Evolutionary conservation across 23 tunicate species (phyloP), one percentile per base, ranked within the genome.

Genomic region (Styela clava): DNA sequence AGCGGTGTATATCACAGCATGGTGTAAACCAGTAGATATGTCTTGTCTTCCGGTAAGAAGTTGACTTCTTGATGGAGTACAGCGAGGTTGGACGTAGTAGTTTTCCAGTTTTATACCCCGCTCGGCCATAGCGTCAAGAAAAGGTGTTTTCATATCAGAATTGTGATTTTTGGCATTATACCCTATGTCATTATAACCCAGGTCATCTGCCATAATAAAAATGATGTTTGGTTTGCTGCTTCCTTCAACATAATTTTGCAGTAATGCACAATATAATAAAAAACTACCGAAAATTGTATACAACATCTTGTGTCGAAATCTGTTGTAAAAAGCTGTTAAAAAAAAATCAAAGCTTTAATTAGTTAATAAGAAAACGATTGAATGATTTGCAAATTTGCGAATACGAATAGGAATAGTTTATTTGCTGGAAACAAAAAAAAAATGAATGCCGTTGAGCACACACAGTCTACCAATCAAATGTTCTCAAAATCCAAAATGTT

Each of bases 11-110:
- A 88, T 88, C 1, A 83, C 83, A 26, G 33, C 64, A 69, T 88
- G 94, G 30, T 88, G 94, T 34, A 83, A 35, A 25, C 94, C 94
- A 19, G 94, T 88, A 69, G 78, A 87, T 31, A 88, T 88, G 62
- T 88, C 87, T 69, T 88, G 84, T 63, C 94, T 62, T 56, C 94
- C 94, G 63, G 83, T 78, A 73, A 88, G 33, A 7, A 88, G 76
- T 74, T 72, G 82, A 64, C 84, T 78, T 78, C 94, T 71, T 24
- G 94, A 64, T 35, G 94, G 94, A 35, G 87, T 64, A 62, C 94
- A 88, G 2, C 84, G 78, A 1, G 94, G 87, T 63, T 88, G 87
- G 9, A 88, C 94, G 56, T 44, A 44, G 12, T 44, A 44, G 56
- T 44, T 44, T 44, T 44, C 56, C 56, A 44, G 56, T 44, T 52